phyloP scores from a whole-genome alignment of 2,797 vertebrate genomes.

The Valencia hispanica region DNA sequence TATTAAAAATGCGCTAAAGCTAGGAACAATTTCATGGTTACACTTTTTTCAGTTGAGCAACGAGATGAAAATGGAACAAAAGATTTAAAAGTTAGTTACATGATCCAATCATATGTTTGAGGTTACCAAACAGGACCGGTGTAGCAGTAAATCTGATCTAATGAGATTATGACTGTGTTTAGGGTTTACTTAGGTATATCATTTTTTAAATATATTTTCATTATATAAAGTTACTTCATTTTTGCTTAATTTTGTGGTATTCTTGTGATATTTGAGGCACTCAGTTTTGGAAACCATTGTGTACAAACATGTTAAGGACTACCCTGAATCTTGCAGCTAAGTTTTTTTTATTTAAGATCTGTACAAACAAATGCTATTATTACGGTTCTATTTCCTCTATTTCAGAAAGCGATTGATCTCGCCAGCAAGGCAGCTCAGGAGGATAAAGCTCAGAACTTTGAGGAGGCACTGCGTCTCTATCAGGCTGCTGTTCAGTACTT shows the following conservation, averaged over 20 bases:
- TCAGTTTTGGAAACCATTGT: neutral
- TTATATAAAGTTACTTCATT: neutral
- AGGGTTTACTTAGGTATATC: neutral
- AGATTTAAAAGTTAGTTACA: neutral
- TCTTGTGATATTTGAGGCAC: neutral
- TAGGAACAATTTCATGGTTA: neutral
- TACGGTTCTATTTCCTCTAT: slow-evolving; percentile 15
- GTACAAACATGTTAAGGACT: neutral
- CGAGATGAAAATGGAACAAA: slow-evolving; percentile 42
- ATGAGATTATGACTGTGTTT: neutral
- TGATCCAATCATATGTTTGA: neutral
- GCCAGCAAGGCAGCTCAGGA: slow-evolving; percentile 95
- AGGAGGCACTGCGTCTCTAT: slow-evolving; percentile 93
- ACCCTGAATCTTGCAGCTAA: neutral
- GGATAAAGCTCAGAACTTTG: slow-evolving; percentile 96
- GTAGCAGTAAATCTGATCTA: neutral
- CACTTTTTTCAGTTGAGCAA: neutral
- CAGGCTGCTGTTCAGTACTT: slow-evolving; percentile 96
- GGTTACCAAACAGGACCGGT: slow-evolving; percentile 14
- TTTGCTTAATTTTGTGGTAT: neutral
- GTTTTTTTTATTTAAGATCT: neutral
- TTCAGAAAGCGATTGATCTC: slow-evolving; percentile 97
- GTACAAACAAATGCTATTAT: neutral
- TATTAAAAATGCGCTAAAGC: neutral
- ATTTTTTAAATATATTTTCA: neutral